phyloP scores from a whole-genome alignment of 2,797 vertebrate genomes.

The Siniperca undulata region DNA sequence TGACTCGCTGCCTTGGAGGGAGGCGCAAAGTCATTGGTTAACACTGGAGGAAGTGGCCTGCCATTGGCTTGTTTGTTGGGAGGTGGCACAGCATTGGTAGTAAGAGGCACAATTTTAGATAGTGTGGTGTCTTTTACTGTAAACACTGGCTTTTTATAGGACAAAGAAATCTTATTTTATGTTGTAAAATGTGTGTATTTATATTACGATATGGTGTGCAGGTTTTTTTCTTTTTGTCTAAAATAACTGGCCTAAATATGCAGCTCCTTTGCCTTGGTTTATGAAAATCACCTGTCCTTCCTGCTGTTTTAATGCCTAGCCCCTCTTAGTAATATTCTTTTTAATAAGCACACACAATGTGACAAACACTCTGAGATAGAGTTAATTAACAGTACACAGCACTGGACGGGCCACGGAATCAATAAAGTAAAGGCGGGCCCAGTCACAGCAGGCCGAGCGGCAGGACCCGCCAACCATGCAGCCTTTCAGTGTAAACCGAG shows the following conservation, averaged over 20 bases:
- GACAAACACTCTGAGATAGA: slow-evolving; percentile 66
- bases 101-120: slow-evolving; percentile 37
- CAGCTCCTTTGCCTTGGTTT: slow-evolving; percentile 27
- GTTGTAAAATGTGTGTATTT: slow-evolving; percentile 16
- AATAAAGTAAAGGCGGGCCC: slow-evolving; percentile 79
- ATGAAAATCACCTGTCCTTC: slow-evolving; percentile 44
- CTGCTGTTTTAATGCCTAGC: slow-evolving; percentile 54
- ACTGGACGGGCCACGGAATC: slow-evolving; percentile 70
- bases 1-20: slow-evolving; percentile 62
- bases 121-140: slow-evolving; percentile 21
- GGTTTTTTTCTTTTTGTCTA: slow-evolving; percentile 9
- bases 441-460: slow-evolving; percentile 74
- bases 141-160: slow-evolving; percentile 12
- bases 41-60: slow-evolving; percentile 58
- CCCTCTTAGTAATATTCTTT: slow-evolving; percentile 69
- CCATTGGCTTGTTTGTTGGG: slow-evolving; percentile 77
- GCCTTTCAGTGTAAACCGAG: slow-evolving; percentile 81
- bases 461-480: slow-evolving; percentile 76
- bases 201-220: background rate
- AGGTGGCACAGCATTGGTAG: slow-evolving; percentile 64
- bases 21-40: slow-evolving; percentile 77
- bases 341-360: slow-evolving; percentile 75
- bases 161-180: background rate
- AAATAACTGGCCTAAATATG: slow-evolving; percentile 29
- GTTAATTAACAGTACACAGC: slow-evolving; percentile 83